Evolutionary conservation across 2,797 vertebrate species (phyloP), one percentile per base, ranked within the genome.

Genomic region (Merluccius polli): DNA sequence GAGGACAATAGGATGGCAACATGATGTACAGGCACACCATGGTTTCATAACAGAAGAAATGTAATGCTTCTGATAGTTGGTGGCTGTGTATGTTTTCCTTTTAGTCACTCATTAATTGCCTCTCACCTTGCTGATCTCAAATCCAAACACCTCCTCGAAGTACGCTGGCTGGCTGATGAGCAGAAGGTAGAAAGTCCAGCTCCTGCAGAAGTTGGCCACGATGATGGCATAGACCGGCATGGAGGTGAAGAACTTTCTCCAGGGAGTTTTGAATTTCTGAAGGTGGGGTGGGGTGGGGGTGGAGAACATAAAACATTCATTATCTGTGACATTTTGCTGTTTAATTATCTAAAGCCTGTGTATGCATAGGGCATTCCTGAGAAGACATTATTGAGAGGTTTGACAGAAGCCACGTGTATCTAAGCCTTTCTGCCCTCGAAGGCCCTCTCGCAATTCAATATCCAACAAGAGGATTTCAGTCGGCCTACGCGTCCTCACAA

Each of bases 161-260:
- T 97, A 97, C 21, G 96, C 96, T 0, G 96, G 96, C 84, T 98
- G 96, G 84, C 96, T 97, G 81, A 98, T 98, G 30, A 98, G 95
- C 74, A 97, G 94, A 87, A 97, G 86, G 87, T 98, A 98, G 85
- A 98, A 98, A 0, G 96, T 98, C 96, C 96, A 98, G 82, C 96
- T 97, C 81, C 96, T 93, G 93, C 96, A 98, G 91, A 98, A 98
- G 89, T 97, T 97, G 85, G 96, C 96, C 83, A 97, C 96, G 3
- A 97, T 97, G 87, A 97, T 97, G 92, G 96, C 96, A 79, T 97
- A 97, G 85, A 97, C 96, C 0, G 96, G 96, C 96, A 97, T 97
- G 41, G 96, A 97, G 71, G 96, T 97, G 89, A 97, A 97, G 91
- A 97, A 97, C 80, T 95, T 93, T 68, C 59, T 92, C 96, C 96